Percentiles rank a stretch among this genome's conserved stretches.
phyloP scores from a whole-genome alignment of 2,797 vertebrate genomes.

The Xerus rutilus region DNA sequence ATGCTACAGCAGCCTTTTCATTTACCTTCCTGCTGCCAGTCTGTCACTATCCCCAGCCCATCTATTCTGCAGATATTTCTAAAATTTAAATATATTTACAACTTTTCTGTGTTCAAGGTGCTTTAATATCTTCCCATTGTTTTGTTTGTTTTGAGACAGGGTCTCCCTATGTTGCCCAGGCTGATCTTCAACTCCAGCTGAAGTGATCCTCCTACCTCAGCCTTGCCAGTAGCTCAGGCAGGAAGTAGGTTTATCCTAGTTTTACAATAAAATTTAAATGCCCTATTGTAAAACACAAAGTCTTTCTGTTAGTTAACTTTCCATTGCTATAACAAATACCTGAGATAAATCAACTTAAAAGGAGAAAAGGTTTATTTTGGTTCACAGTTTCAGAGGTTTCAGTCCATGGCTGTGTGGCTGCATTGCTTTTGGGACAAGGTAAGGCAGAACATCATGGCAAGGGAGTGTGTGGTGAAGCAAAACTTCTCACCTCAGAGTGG shows the following conservation, averaged over 20 bases:
- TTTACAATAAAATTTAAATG: constrained; percentile 55
- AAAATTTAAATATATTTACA: constrained; percentile 31
- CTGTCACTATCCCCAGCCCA: neutral
- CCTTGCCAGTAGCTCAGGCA: too few relatives aligned
- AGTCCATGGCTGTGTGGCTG: neutral
- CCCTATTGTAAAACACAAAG: constrained; percentile 25
- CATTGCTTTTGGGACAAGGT: neutral
- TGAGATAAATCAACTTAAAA: neutral
- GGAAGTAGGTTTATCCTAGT: neutral
- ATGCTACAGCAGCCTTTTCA: neutral
- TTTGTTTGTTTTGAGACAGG: neutral
- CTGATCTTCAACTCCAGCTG: neutral
- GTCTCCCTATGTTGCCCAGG: neutral
- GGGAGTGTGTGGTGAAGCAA: neutral
- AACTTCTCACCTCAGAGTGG: neutral
- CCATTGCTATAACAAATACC: neutral
- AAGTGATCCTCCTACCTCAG: neutral
- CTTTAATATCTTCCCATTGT: neutral
- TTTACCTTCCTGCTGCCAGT: neutral
- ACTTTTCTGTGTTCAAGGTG: neutral
- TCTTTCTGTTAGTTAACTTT: neutral
- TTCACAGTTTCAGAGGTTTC: neutral
- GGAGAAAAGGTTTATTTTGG: neutral
- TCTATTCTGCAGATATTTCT: neutral
- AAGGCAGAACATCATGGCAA: neutral